A percentile compares a stretch with the other conserved stretches of the same genome.
Conservation (phyloP, 2,113 vertebrate species). For the Oostethus manadensis region DNA sequence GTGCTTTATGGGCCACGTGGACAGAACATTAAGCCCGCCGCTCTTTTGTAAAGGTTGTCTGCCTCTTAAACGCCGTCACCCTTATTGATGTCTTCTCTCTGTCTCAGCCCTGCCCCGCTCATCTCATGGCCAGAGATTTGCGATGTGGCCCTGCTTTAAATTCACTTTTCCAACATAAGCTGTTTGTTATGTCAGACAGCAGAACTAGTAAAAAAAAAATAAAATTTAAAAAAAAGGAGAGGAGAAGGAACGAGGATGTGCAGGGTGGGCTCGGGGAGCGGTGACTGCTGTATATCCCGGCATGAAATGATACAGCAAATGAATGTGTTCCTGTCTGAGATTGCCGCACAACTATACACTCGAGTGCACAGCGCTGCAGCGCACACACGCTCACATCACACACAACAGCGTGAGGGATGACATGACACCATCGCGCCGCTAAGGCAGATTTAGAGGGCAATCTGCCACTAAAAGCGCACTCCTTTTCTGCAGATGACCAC, state of each 20-base stretch:
- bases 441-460: constrained; percentile 47
- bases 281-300: constrained; percentile 38
- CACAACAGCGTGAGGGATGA: constrained; percentile 44
- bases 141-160: constrained; percentile 72
- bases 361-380: constrained; percentile 10
- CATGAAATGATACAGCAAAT: constrained; percentile 74
- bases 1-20: constrained; percentile 66
- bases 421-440: constrained; percentile 32
- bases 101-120: constrained; percentile 33
- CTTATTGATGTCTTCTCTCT: constrained; percentile 73
- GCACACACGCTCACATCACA: constrained; percentile 62
- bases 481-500: too few species aligned
- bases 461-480: constrained; percentile 39
- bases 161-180: constrained; percentile 67
- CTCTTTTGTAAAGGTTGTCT: constrained; percentile 81
- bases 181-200: constrained; percentile 73
- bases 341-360: constrained; percentile 37
- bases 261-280: constrained; percentile 14
- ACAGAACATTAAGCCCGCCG: constrained; percentile 67
- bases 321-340: constrained; percentile 69
- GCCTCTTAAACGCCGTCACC: constrained; percentile 75
- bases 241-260: constrained; percentile 2
- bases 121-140: constrained; percentile 61
- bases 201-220: constrained; percentile 26
- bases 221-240: neutral